Evolutionary conservation across 2,113 vertebrate genomes (phyloP).

Genomic region (Gymnogyps californianus): DNA sequence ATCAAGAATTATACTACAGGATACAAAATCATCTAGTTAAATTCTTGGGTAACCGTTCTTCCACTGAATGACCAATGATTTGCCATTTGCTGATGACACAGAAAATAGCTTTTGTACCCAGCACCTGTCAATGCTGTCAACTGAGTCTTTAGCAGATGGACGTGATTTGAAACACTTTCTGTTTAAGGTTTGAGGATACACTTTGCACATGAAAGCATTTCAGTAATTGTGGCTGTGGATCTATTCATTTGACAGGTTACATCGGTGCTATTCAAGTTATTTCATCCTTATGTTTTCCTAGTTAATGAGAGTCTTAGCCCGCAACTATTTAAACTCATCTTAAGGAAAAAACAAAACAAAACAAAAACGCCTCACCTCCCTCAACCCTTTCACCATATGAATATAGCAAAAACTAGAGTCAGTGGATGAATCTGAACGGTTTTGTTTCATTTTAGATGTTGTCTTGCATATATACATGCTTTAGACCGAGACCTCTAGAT

Average conservation of each 20-base stretch:
- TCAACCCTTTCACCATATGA: neutral
- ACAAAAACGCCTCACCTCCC: neutral
- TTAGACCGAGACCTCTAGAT: neutral
- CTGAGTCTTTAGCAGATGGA: neutral
- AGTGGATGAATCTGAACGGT: neutral
- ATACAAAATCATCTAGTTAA: neutral
- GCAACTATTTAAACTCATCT: neutral
- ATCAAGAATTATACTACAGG: neutral
- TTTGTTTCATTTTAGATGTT: neutral
- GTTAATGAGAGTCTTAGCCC: neutral
- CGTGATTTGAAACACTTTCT: neutral
- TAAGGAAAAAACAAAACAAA: neutral
- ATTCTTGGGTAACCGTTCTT: neutral
- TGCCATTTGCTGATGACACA: neutral
- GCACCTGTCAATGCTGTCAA: neutral
- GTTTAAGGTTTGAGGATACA: neutral
- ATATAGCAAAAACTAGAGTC: neutral
- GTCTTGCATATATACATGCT: neutral
- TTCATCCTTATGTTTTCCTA: neutral
- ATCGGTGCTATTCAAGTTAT: neutral
- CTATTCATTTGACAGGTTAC: neutral
- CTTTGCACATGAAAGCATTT: neutral
- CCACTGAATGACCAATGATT: neutral
- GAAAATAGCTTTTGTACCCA: neutral
- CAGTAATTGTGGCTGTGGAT: neutral